Conservation (phyloP, 2,113 vertebrate species). For the Emydocephalus ijimae region DNA sequence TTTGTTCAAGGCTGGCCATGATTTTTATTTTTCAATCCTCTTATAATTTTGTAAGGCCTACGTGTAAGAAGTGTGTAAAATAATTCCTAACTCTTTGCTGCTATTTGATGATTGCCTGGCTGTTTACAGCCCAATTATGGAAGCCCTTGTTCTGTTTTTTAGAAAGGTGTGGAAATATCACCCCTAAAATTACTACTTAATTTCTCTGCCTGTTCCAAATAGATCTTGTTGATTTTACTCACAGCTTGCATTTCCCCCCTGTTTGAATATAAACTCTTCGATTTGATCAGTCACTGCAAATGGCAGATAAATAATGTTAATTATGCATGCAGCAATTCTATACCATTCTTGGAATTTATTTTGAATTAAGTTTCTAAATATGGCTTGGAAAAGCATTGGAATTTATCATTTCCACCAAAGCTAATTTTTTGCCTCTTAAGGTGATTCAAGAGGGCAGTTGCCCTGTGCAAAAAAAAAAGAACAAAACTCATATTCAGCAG, state of each 20-base stretch:
- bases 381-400: background rate
- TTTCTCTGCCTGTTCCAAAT: background rate
- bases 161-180: background rate
- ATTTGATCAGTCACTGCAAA: slow-evolving; percentile 1
- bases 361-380: slow-evolving; percentile 2
- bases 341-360: slow-evolving; percentile 6
- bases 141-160: background rate
- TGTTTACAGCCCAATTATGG: background rate
- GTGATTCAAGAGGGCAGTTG: background rate
- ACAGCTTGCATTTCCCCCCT: background rate
- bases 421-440: slow-evolving; percentile 7
- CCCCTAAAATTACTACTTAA: background rate
- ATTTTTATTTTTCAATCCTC: background rate
- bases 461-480: background rate
- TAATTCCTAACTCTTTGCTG: background rate
- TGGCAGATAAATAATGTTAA: slow-evolving; percentile 21
- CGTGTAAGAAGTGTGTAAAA: background rate
- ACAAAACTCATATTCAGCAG: background rate
- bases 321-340: background rate
- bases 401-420: slow-evolving; percentile 2
- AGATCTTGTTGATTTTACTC: rapidly evolving
- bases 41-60: background rate
- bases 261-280: background rate
- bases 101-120: background rate
- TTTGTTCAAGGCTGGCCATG: background rate